Percentiles rank a stretch among this genome's conserved stretches.
Evolutionary conservation across 2,113 vertebrate species (phyloP).

Genomic region (Chrysemys picta): DNA sequence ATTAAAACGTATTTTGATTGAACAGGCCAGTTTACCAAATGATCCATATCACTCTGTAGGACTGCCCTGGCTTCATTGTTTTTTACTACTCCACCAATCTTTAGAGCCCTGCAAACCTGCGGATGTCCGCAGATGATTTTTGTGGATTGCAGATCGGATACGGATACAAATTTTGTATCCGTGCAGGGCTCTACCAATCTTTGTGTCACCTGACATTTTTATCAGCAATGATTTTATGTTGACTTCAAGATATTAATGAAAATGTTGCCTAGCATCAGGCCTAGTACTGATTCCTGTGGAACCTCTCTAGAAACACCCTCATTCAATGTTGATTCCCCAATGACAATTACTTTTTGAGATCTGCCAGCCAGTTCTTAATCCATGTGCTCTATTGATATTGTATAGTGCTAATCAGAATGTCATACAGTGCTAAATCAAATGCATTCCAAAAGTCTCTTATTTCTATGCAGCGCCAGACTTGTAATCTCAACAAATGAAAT

Average conservation of each 20-base stretch:
- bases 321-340: not conserved
- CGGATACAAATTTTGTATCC: too few relatives aligned
- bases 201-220: not conserved
- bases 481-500: not conserved
- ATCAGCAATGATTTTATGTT: not conserved
- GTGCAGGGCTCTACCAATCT: too few relatives aligned
- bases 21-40: not conserved
- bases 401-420: rapidly evolving
- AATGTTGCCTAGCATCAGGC: not conserved
- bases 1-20: not conserved
- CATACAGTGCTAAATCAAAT: not conserved
- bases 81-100: not conserved
- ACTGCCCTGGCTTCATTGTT: not conserved
- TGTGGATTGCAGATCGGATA: too few relatives aligned
- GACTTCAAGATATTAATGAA: not conserved
- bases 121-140: too few relatives aligned
- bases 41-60: not conserved
- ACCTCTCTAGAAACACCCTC: not conserved
- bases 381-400: not conserved
- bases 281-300: not conserved
- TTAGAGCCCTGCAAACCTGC: too few relatives aligned
- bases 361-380: not conserved
- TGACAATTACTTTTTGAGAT: not conserved
- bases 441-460: not conserved
- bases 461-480: rapidly evolving